Conservation (phyloP, 2,888 invertebrate genomes). For the Agriotes lineatus region DNA sequence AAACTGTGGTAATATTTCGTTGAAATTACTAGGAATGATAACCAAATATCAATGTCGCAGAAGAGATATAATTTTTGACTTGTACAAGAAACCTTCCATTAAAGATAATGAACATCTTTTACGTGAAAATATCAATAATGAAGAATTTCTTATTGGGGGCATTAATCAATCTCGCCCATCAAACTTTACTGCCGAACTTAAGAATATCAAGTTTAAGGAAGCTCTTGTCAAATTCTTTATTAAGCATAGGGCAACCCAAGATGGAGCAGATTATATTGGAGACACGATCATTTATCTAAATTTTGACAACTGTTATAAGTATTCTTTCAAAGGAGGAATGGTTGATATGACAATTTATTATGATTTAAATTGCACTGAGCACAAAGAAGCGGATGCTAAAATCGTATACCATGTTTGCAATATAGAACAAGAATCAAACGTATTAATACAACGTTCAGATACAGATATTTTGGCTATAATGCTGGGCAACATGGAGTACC, state of each 20-base stretch:
- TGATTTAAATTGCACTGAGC: too few relatives aligned
- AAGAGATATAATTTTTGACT: neutral
- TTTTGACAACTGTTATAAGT: too few relatives aligned
- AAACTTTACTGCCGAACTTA: too few relatives aligned
- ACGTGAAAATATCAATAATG: neutral
- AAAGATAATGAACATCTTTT: neutral
- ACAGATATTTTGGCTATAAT: constrained; percentile 50
- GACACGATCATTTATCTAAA: neutral
- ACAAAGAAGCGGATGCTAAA: constrained; percentile 24
- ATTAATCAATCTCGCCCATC: neutral
- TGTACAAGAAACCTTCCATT: neutral
- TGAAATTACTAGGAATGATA: constrained; percentile 38
- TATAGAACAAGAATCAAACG: constrained; percentile 28
- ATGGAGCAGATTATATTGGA: too few relatives aligned
- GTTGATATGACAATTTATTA: too few relatives aligned
- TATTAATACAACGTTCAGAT: constrained; percentile 46
- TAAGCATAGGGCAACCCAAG: too few relatives aligned
- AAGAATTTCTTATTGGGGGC: neutral
- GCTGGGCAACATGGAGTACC: constrained; percentile 47
- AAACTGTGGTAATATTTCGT: constrained; percentile 47
- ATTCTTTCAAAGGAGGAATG: too few relatives aligned
- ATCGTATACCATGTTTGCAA: constrained; percentile 23
- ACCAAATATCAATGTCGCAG: neutral
- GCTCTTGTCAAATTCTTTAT: too few relatives aligned
- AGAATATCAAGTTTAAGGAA: too few relatives aligned